Base-by-base conservation (phyloP, 2,797 vertebrate genomes). In the Erethizon dorsatum region DNA sequence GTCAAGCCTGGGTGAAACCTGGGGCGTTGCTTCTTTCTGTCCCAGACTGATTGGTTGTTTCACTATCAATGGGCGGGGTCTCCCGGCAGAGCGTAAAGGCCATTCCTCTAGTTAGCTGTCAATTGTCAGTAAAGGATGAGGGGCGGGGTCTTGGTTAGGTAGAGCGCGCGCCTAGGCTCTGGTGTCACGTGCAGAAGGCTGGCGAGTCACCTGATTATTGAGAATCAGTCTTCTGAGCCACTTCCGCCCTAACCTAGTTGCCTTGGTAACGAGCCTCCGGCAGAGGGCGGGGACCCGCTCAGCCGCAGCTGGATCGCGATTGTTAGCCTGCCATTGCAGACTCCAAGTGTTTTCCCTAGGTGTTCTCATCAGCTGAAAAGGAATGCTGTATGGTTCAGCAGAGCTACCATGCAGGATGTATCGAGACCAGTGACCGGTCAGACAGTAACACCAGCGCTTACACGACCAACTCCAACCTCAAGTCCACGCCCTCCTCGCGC, bases 201-300 rank as follows among this genome's bases (percentile, higher is more conserved):
- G 71, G 79, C 11, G 59, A 61, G 97, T 98, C 98, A 97, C 92
- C 97, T 98, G 98, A 98, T 96, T 57, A 88, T 90, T 69, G 86
- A 95, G 88, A 89, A 22, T 94, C 77, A 8, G 67, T 82, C 79
- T 79, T 54, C 37, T 0, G 85, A 95, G 85, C 88, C 80, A 92
- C 97, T 98, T 98, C 97, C 97, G 97, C 98, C 98, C 95, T 95
- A 57, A 97, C 90, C 96, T 96, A 86, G 96, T 97, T 97, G 92
- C 93, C 96, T 24, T 94, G 73, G 97, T 94, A 96, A 97, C 92
- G 59, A 20, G 83, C 90, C 79, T 69, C 83, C 5, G 0, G 33
- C 1, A 33, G 67, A 67, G 41, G 67, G 87, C 31, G 11, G 47
- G 24, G 50, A 95, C 28, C 6, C 0, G 3, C 6, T 65, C 4